These are phyloP conservation scores for Setipinna tenuifilis DNA, from an alignment of 2,797 vertebrate species.

Conservation along the genomic window DNA sequence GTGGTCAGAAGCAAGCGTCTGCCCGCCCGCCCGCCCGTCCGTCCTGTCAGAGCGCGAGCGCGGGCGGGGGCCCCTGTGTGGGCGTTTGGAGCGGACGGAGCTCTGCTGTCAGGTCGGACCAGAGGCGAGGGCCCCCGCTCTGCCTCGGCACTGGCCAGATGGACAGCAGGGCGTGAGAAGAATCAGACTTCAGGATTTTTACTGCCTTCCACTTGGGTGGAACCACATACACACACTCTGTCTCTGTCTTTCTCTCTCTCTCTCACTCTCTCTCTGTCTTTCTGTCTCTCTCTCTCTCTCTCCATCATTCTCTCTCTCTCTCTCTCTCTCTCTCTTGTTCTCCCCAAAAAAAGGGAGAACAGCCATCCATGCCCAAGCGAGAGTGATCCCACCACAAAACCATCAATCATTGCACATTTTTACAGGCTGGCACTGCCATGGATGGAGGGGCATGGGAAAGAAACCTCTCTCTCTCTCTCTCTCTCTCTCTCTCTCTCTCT, in stretches of 20 bases:
- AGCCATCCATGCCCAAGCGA: constrained; percentile 15
- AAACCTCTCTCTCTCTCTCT: neutral
- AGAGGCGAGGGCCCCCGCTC: constrained; percentile 18
- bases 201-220: constrained; percentile 20
- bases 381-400: constrained; percentile 13
- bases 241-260: neutral
- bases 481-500: neutral
- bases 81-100: neutral
- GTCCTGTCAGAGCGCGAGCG: neutral
- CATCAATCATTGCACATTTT: neutral
- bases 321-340: neutral
- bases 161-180: constrained; percentile 41
- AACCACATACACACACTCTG: neutral
- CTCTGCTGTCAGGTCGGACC: constrained; percentile 27
- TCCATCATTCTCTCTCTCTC: neutral
- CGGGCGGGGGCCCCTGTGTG: neutral
- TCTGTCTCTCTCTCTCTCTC: neutral
- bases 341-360: neutral
- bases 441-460: neutral
- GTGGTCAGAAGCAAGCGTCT: constrained; percentile 20
- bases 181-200: constrained; percentile 11
- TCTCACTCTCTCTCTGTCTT: neutral
- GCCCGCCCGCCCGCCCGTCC: too few species aligned
- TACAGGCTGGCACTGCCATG: constrained; percentile 2
- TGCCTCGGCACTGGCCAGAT: constrained; percentile 26